Conservation (phyloP, 2,113 vertebrate species). For the Laticauda laticaudata region DNA sequence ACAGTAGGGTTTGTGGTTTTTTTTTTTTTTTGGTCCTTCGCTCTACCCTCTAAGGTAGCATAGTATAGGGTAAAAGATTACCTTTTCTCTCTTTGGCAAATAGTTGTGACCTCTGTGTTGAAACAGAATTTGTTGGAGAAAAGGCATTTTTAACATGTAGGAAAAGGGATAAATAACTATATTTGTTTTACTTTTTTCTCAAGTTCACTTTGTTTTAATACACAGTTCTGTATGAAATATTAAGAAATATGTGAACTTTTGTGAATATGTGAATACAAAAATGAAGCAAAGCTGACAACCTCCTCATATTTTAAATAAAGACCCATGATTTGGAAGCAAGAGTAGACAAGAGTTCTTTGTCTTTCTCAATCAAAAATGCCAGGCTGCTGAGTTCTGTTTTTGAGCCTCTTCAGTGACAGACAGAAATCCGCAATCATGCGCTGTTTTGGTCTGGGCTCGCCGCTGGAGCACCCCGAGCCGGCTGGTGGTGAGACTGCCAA, state of each 20-base stretch:
- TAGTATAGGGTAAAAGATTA: background rate
- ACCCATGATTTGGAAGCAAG: background rate
- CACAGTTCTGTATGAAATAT: background rate
- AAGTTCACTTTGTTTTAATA: background rate
- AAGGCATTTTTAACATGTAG: background rate
- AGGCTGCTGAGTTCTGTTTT: too few relatives aligned
- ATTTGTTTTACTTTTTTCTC: background rate
- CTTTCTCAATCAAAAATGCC: background rate
- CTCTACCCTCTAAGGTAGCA: background rate
- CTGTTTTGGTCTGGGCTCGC: too few relatives aligned
- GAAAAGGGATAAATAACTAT: background rate
- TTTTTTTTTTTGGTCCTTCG: background rate
- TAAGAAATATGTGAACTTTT: background rate
- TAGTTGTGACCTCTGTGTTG: background rate
- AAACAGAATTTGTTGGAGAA: background rate
- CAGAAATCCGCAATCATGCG: too few relatives aligned
- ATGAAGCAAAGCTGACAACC: background rate
- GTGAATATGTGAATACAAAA: background rate
- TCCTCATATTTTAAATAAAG: background rate
- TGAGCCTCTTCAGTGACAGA: too few relatives aligned
- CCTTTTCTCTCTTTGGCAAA: background rate
- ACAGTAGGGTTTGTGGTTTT: background rate
- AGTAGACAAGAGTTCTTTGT: background rate
- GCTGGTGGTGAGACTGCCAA: too few relatives aligned
- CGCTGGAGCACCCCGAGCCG: too few relatives aligned